Evolutionary conservation across 2,113 vertebrate species (phyloP).

Genomic region (Mesoclemmys tuberculata): DNA sequence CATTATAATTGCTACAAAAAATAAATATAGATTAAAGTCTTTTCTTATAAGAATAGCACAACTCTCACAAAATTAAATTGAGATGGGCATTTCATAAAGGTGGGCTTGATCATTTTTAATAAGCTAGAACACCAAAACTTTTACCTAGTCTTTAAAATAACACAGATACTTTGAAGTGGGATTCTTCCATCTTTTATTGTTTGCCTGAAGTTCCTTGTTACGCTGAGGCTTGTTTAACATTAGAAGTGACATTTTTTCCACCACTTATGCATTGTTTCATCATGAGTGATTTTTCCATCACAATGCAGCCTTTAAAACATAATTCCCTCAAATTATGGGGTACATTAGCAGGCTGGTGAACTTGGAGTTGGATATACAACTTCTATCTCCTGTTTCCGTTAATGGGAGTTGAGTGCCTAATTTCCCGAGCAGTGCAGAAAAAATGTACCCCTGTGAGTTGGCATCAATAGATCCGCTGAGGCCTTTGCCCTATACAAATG

Average conservation of each 20-base stretch:
- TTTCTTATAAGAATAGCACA: conserved; percentile 11
- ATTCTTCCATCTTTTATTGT: conserved; percentile 52
- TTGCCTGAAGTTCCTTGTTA: background rate
- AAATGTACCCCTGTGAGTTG: conserved; percentile 60
- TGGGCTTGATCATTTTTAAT: conserved; percentile 18
- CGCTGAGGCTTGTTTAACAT: conserved; percentile 51
- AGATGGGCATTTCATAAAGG: conserved; percentile 34
- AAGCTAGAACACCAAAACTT: background rate
- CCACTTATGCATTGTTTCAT: conserved; percentile 56
- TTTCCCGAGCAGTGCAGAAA: conserved; percentile 42
- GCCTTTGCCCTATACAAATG: conserved; percentile 66
- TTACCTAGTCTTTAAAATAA: conserved; percentile 31
- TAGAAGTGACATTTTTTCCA: conserved; percentile 16
- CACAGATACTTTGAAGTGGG: conserved; percentile 8
- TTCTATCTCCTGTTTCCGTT: conserved; percentile 59
- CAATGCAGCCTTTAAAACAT: conserved; percentile 41
- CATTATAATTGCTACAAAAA: background rate
- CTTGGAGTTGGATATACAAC: conserved; percentile 55
- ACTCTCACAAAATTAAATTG: conserved; percentile 37
- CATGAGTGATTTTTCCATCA: conserved; percentile 37
- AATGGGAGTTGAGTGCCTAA: conserved; percentile 63
- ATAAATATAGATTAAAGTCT: background rate
- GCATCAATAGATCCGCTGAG: conserved; percentile 58
- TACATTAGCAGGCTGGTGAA: conserved; percentile 38
- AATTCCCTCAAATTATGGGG: conserved; percentile 68